These are phyloP conservation scores for Helogale parvula DNA, from an alignment of 2,113 vertebrate species.

Conservation along the genomic window DNA sequence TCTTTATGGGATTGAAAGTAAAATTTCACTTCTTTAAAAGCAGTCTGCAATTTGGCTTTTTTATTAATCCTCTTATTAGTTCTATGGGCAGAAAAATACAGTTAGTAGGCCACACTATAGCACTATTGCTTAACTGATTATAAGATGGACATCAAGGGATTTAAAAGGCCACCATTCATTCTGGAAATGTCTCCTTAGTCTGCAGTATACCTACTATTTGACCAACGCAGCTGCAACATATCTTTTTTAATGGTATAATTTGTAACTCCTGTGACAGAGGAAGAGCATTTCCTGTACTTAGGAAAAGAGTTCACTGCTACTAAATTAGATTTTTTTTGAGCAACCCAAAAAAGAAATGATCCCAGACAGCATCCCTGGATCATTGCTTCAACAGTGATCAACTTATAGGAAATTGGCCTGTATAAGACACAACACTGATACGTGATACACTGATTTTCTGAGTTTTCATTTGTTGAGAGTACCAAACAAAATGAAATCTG, in stretches of 20 bases:
- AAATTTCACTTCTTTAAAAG: slow-evolving; percentile 1
- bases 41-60: background rate
- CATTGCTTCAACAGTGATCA: slow-evolving; percentile 46
- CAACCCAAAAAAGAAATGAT: slow-evolving; percentile 3
- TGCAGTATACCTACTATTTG: background rate
- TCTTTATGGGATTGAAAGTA: background rate
- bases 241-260: slow-evolving; percentile 52
- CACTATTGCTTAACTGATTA: background rate
- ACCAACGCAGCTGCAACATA: background rate
- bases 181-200: slow-evolving; percentile 16
- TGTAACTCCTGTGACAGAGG: slow-evolving; percentile 28
- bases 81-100: background rate
- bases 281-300: slow-evolving; percentile 24
- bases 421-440: background rate
- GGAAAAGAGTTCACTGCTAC: slow-evolving; percentile 20
- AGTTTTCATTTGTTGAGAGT: background rate
- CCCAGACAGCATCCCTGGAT: background rate
- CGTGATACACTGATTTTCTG: background rate
- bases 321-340: slow-evolving; percentile 62
- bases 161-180: slow-evolving; percentile 63
- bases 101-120: background rate
- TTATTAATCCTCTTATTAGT: slow-evolving; percentile 4
- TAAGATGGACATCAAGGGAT: background rate
- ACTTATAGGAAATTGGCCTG: background rate
- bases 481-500: background rate